Conservation (phyloP, 35 echinoderm and acorn worm species). For the Patiria miniata region DNA sequence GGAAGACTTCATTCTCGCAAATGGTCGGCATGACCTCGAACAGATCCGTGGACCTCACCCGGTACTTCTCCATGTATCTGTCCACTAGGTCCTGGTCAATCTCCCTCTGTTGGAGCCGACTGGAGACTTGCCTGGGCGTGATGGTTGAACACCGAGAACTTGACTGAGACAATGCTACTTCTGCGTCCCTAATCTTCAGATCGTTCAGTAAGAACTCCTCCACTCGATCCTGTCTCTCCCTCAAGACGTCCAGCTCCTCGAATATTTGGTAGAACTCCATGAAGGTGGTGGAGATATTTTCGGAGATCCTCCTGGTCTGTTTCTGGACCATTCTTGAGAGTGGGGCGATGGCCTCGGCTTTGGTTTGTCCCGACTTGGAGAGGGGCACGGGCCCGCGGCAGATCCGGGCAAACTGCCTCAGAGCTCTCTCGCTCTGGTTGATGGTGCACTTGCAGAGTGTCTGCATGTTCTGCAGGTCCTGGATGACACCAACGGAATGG, state of each 20-base stretch:
- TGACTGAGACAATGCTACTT: not conserved
- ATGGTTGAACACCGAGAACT: not conserved
- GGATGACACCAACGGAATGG: not conserved
- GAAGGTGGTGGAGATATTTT: not conserved
- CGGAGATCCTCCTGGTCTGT: not conserved
- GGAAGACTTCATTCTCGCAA: not conserved
- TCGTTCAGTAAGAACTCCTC: not conserved
- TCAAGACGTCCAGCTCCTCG: conserved; percentile 6
- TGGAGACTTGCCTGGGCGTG: not conserved
- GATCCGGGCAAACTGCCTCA: not conserved
- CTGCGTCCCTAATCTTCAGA: not conserved
- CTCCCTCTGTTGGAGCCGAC: conserved; percentile 7
- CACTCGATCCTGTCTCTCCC: conserved; percentile 6
- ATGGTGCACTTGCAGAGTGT: conserved; percentile 17
- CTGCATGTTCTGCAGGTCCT: conserved; percentile 1
- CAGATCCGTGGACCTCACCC: not conserved
- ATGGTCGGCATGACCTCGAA: not conserved
- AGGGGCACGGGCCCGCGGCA: conserved; percentile 6
- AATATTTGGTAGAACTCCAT: conserved; percentile 16
- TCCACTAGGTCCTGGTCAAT: not conserved
- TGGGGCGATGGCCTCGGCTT: not conserved
- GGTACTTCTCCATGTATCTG: not conserved
- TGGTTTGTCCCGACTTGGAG: conserved; percentile 10
- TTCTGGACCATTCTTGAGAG: not conserved
- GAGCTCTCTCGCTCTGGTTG: not conserved